Evolutionary conservation across 2,888 invertebrate genomes (phyloP).

Genomic region (Eumerus sabulonum): DNA sequence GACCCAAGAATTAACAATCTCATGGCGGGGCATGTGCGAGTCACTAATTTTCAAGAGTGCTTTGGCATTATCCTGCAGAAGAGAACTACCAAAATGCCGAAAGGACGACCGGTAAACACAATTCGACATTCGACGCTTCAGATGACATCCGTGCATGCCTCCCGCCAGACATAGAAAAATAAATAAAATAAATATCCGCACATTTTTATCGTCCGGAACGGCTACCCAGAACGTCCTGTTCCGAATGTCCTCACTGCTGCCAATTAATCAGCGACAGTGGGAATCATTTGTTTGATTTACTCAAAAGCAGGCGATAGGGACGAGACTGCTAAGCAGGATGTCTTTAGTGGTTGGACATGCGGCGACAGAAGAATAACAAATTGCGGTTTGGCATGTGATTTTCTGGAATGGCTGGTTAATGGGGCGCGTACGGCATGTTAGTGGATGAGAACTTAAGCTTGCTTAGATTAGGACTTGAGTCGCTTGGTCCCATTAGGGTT

Average conservation of each 20-base stretch:
- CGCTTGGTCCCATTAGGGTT: no score
- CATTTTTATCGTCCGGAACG: conserved; percentile 30
- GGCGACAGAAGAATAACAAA: conserved; percentile 47
- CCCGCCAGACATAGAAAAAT: conserved; percentile 24
- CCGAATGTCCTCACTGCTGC: conserved; percentile 36
- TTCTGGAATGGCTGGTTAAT: conserved; percentile 46
- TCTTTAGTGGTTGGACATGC: conserved; percentile 20
- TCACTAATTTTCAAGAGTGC: conserved; percentile 42
- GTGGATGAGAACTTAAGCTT: conserved; percentile 39
- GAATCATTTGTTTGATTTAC: conserved; percentile 66
- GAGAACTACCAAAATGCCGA: conserved; percentile 5
- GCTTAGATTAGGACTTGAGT: conserved; percentile 25
- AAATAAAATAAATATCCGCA: conserved; percentile 41
- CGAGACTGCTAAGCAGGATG: conserved; percentile 6
- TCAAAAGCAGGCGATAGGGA: conserved; percentile 8
- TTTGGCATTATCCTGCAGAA: conserved; percentile 4
- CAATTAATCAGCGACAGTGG: conserved; percentile 63
- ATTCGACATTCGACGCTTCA: conserved; percentile 24
- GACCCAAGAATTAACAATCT: no score
- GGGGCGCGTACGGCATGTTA: conserved; percentile 51
- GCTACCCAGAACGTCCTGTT: conserved; percentile 12
- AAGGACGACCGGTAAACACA: conserved; percentile 1
- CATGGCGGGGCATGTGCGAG: background rate
- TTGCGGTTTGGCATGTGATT: conserved; percentile 54
- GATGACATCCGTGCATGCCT: conserved; percentile 25